A percentile compares a stretch with the other conserved stretches of the same genome.
These are phyloP conservation scores for Gorsachius magnificus DNA, from an alignment of 2,797 vertebrate species.

Conservation along the genomic window DNA sequence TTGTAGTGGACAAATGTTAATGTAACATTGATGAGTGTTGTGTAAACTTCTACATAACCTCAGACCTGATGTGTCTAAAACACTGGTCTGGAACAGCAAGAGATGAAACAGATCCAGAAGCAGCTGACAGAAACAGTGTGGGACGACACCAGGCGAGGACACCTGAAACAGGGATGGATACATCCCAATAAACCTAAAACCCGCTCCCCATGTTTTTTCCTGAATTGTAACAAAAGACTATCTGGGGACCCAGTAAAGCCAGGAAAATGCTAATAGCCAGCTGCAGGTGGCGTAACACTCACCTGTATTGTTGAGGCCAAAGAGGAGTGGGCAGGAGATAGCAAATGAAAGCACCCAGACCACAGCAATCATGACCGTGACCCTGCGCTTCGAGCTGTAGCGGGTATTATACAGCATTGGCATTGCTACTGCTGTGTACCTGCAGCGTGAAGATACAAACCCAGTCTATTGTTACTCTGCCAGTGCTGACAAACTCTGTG, in stretches of 20 bases:
- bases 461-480: neutral
- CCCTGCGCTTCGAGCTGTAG: conserved; percentile 95
- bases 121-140: neutral
- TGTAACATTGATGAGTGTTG: neutral
- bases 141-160: neutral
- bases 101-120: neutral
- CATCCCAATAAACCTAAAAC: neutral
- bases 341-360: conserved; percentile 98
- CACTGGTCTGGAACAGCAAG: neutral
- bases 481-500: neutral
- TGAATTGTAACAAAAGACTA: neutral
- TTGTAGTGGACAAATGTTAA: neutral
- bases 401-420: conserved; percentile 99
- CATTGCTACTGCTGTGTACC: conserved; percentile 98
- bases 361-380: conserved; percentile 95
- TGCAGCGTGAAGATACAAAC: conserved; percentile 54
- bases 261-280: neutral
- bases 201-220: fast-evolving
- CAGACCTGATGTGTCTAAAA: neutral
- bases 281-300: neutral
- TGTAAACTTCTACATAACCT: neutral
- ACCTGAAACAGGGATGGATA: neutral
- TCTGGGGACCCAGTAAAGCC: neutral
- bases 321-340: conserved; percentile 95
- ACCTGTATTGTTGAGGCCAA: conserved; percentile 97